phyloP scores from a whole-genome alignment of 2,888 invertebrate species.

The Drosophila bunnanda region DNA sequence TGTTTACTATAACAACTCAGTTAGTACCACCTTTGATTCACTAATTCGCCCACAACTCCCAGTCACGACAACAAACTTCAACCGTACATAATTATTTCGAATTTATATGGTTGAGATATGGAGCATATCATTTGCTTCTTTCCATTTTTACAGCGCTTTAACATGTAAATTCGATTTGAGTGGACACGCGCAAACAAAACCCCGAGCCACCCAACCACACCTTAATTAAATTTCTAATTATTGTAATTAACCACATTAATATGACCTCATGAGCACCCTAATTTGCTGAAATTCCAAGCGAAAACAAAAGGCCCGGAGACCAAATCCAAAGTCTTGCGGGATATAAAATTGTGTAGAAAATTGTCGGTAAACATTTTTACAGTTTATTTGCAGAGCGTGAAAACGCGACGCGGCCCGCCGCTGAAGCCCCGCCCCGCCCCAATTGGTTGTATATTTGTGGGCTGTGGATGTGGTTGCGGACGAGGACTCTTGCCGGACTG shows the following conservation, averaged over 20 bases:
- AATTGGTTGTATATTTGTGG: constrained; percentile 46
- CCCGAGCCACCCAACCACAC: constrained; percentile 45
- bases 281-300: constrained; percentile 67
- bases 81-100: constrained; percentile 62
- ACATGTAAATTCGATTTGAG: constrained; percentile 77
- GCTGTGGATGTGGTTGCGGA: constrained; percentile 18
- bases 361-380: constrained; percentile 80
- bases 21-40: constrained; percentile 32
- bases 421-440: constrained; percentile 35
- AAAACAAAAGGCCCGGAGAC: constrained; percentile 28
- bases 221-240: constrained; percentile 81
- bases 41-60: neutral
- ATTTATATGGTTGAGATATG: constrained; percentile 66
- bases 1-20: constrained; percentile 70
- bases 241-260: constrained; percentile 81
- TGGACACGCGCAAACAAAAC: constrained; percentile 40
- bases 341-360: constrained; percentile 80
- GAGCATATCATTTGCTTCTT: constrained; percentile 42
- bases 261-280: constrained; percentile 80
- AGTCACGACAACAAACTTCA: constrained; percentile 23
- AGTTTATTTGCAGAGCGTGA: constrained; percentile 74
- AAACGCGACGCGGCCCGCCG: constrained; percentile 26
- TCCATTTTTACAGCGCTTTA: constrained; percentile 67
- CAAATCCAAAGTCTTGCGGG: constrained; percentile 48
- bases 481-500: constrained; percentile 36